These are phyloP conservation scores for Aporophyla nigra DNA, from an alignment of 2,888 invertebrate species.

Conservation along the genomic window DNA sequence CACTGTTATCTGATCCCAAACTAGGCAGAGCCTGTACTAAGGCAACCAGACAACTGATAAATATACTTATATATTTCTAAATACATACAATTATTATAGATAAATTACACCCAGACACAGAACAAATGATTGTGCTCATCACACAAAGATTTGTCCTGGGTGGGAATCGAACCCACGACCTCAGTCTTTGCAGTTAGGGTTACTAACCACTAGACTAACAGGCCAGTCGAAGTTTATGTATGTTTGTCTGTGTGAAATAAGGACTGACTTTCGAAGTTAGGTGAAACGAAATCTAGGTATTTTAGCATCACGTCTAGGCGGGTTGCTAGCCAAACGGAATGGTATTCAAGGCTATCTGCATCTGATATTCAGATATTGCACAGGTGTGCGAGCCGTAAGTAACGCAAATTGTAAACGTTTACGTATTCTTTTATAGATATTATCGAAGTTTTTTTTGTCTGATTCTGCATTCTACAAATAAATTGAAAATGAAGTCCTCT, in stretches of 20 bases:
- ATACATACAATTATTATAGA: no score
- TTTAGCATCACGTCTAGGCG: slow-evolving; percentile 25
- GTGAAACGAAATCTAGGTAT: slow-evolving; percentile 23
- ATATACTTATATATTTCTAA: no score
- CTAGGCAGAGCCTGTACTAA: no score
- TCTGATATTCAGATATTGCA: slow-evolving; percentile 39
- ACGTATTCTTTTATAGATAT: slow-evolving; percentile 7
- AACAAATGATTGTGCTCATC: no score
- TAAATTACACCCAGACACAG: no score
- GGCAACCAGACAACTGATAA: no score
- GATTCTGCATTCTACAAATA: slow-evolving; percentile 9
- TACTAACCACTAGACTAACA: no score
- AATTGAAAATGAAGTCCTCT: neutral
- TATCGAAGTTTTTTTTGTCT: neutral
- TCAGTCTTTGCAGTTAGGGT: no score
- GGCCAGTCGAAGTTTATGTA: no score
- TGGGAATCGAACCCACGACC: no score
- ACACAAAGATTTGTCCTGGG: no score
- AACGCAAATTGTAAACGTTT: slow-evolving; percentile 31
- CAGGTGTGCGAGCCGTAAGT: slow-evolving; percentile 35
- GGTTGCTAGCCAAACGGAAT: slow-evolving; percentile 39
- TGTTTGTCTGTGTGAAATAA: neutral
- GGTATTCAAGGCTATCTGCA: slow-evolving; percentile 36
- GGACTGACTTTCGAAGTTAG: neutral
- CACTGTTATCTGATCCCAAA: no score